Percentiles rank a stretch among this genome's conserved stretches.
phyloP scores from a whole-genome alignment of 92 coral and sea anemone species.

The Ricordea florida region DNA sequence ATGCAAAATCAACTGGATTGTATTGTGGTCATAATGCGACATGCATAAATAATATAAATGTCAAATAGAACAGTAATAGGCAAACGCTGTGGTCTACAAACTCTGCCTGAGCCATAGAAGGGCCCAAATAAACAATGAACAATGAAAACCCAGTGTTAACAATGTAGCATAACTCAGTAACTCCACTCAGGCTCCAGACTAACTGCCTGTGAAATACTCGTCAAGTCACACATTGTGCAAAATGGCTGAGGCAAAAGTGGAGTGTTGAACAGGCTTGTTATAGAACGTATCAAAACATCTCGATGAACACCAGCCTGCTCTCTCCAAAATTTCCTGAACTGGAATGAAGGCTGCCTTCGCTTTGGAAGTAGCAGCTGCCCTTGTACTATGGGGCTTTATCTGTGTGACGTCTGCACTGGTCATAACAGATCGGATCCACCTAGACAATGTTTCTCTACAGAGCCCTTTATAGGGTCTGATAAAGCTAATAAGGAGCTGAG shows the following conservation, averaged over 20 bases:
- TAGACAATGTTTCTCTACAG: slow-evolving; percentile 8
- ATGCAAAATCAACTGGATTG: no score
- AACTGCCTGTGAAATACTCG: no score
- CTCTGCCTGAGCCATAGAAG: no score
- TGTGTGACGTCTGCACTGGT: slow-evolving; percentile 23
- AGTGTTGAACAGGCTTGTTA: slow-evolving; percentile 25
- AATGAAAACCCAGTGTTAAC: no score
- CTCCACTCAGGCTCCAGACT: no score
- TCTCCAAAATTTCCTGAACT: slow-evolving; percentile 62
- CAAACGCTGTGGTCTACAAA: no score
- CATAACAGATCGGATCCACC: slow-evolving; percentile 25
- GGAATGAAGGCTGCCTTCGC: slow-evolving; percentile 49
- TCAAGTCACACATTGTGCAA: slow-evolving; percentile 1
- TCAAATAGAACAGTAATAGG: no score
- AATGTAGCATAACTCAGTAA: no score
- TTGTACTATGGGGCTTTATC: slow-evolving; percentile 65
- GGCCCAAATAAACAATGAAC: no score
- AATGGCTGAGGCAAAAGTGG: not conserved
- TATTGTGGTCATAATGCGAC: no score
- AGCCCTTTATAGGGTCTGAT: slow-evolving; percentile 24
- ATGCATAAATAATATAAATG: no score
- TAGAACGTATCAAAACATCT: slow-evolving; percentile 60
- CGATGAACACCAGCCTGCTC: slow-evolving; percentile 67
- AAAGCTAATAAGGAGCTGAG: slow-evolving; percentile 45
- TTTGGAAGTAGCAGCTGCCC: slow-evolving; percentile 61